phyloP scores from a whole-genome alignment of 2,888 invertebrate species.

The Euzophera pinguis region DNA sequence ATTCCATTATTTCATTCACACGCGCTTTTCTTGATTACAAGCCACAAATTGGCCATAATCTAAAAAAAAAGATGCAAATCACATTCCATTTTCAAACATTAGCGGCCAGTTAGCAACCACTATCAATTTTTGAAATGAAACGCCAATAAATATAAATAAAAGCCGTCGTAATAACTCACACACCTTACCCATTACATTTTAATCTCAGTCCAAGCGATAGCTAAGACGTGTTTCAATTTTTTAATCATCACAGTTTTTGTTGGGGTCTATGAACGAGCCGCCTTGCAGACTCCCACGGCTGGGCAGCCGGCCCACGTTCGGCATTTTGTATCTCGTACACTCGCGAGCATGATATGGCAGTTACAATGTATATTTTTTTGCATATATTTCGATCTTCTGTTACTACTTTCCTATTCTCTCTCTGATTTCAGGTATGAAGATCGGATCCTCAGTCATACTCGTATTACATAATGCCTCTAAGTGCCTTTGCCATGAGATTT shows the following conservation, averaged over 20 bases:
- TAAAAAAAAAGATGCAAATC: too few relatives aligned
- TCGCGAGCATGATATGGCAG: constrained; percentile 10
- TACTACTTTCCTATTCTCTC: too few relatives aligned
- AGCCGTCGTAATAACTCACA: constrained; percentile 1
- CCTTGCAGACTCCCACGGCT: constrained; percentile 5
- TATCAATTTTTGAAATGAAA: not conserved
- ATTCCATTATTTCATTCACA: too few relatives aligned
- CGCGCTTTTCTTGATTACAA: too few relatives aligned
- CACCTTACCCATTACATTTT: constrained; percentile 5
- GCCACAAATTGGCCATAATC: too few relatives aligned
- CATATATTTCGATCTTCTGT: too few relatives aligned
- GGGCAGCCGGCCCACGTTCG: constrained; percentile 4
- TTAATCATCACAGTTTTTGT: constrained; percentile 11
- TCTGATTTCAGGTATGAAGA: too few relatives aligned
- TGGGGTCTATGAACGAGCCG: constrained; percentile 19
- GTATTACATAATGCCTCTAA: too few relatives aligned
- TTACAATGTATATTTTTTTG: not conserved
- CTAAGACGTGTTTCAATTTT: constrained; percentile 9
- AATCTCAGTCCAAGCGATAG: constrained; percentile 1
- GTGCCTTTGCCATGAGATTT: too few relatives aligned
- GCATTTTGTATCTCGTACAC: constrained; percentile 4
- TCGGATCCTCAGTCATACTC: too few relatives aligned
- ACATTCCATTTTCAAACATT: not conserved
- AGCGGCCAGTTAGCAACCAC: not conserved
- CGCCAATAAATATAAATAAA: constrained; percentile 8